A percentile compares a stretch with the other conserved stretches of the same genome.
Evolutionary conservation across 2,797 vertebrate genomes (phyloP).

Genomic region (Acridotheres tristis): DNA sequence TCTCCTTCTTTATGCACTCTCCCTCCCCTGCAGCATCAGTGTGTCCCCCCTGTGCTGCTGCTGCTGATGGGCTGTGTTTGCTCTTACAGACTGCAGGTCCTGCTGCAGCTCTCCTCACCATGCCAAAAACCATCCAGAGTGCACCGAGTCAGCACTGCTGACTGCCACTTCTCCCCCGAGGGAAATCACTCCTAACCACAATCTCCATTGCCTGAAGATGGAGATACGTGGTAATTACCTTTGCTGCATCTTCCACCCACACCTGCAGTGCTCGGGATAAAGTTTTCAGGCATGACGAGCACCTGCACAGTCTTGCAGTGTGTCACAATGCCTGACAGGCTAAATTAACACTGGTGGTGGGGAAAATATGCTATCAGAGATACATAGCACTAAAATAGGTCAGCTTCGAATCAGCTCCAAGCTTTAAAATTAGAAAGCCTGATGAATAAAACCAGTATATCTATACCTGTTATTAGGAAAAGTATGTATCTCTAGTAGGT

Average conservation of each 20-base stretch:
- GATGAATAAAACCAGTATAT: neutral
- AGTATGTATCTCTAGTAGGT: neutral
- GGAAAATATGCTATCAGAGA: neutral
- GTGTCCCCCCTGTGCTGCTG: neutral
- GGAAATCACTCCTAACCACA: constrained; percentile 5
- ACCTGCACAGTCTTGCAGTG: neutral
- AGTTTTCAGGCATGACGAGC: neutral
- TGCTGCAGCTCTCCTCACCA: neutral
- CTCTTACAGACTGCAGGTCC: neutral
- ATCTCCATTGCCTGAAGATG: neutral
- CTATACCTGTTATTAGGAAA: neutral
- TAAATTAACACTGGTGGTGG: neutral
- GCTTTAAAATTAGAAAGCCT: neutral
- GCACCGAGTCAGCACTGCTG: neutral
- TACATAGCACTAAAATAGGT: neutral
- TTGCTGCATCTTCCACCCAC: neutral
- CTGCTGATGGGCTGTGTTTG: neutral
- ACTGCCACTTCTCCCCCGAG: neutral
- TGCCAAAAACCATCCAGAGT: neutral
- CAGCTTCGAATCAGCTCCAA: neutral
- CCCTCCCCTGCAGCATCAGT: neutral
- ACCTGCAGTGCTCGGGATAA: neutral
- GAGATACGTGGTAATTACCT: neutral
- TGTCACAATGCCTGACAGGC: neutral
- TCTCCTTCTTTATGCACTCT: neutral